Conservation (phyloP, 1,140 invertebrate species). For the Planococcus citri region DNA sequence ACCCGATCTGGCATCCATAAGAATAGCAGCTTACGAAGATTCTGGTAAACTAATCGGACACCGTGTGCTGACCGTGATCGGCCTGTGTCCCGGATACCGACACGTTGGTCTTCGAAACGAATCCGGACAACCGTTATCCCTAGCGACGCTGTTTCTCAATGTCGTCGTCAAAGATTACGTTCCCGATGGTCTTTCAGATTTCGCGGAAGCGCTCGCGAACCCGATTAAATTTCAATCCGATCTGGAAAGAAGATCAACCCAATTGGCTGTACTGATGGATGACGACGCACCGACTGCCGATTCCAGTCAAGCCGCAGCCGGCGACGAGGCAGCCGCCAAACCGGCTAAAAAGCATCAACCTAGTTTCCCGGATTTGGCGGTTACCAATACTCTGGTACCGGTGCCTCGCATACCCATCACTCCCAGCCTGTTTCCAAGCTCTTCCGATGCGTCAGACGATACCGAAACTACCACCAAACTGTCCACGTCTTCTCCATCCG, state of each 20-base stretch:
- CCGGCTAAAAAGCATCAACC: slow-evolving; percentile 17
- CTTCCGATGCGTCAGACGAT: neutral
- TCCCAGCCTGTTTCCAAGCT: neutral
- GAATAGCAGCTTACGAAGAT: slow-evolving; percentile 95
- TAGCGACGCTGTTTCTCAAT: slow-evolving; percentile 81
- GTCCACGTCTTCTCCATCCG: neutral
- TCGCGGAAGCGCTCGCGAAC: slow-evolving; percentile 93
- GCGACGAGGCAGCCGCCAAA: slow-evolving; percentile 8
- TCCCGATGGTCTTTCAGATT: slow-evolving; percentile 81
- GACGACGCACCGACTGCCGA: slow-evolving; percentile 35
- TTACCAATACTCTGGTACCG: neutral
- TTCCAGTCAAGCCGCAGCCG: neutral
- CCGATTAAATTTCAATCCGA: slow-evolving; percentile 95
- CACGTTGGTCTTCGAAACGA: slow-evolving; percentile 81
- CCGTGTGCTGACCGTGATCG: slow-evolving; percentile 87
- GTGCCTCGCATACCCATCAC: slow-evolving; percentile 5
- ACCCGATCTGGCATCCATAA: slow-evolving; percentile 87
- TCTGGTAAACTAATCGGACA: slow-evolving; percentile 88
- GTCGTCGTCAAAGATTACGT: slow-evolving; percentile 95
- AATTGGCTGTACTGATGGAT: slow-evolving; percentile 79
- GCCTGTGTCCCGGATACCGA: slow-evolving; percentile 80
- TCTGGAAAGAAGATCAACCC: slow-evolving; percentile 79
- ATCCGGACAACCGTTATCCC: slow-evolving; percentile 79
- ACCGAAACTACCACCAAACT: neutral
- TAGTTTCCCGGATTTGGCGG: slow-evolving; percentile 22